Conservation (phyloP, 2,888 invertebrate genomes). For the Eupithecia inturbata region DNA sequence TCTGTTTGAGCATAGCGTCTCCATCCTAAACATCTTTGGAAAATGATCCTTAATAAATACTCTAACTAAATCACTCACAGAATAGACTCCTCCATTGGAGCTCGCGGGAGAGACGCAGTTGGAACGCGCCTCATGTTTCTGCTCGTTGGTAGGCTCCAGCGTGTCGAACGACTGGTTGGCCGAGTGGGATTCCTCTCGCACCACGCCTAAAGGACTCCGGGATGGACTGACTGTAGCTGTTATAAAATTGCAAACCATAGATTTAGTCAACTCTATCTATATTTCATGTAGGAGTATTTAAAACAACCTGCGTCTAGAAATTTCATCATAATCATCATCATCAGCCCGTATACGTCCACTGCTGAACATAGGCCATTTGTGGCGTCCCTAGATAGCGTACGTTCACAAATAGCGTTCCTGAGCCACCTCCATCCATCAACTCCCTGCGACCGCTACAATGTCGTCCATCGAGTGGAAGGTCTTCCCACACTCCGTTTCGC, state of each 20-base stretch:
- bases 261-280: not conserved
- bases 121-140: slow-evolving; percentile 75
- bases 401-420: too few relatives aligned
- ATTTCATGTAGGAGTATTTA: not conserved
- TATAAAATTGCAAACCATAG: slow-evolving; percentile 13
- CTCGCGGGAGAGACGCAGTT: slow-evolving; percentile 94
- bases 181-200: slow-evolving; percentile 84
- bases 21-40: too few relatives aligned
- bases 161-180: slow-evolving; percentile 77
- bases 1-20: too few relatives aligned
- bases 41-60: not conserved
- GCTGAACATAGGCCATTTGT: too few relatives aligned
- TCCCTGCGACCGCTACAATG: too few relatives aligned
- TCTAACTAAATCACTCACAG: slow-evolving; percentile 84
- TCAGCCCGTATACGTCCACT: too few relatives aligned
- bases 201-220: slow-evolving; percentile 82
- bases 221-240: slow-evolving; percentile 79
- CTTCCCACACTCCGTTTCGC: too few relatives aligned
- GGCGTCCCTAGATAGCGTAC: too few relatives aligned
- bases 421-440: too few relatives aligned
- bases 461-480: too few relatives aligned
- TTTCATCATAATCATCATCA: too few relatives aligned
- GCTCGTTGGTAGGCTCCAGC: slow-evolving; percentile 76
- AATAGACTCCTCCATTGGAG: slow-evolving; percentile 95
- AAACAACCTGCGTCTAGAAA: too few relatives aligned